Evolutionary conservation across 2,113 vertebrate species (phyloP).

Genomic region (Tamias sibiricus): DNA sequence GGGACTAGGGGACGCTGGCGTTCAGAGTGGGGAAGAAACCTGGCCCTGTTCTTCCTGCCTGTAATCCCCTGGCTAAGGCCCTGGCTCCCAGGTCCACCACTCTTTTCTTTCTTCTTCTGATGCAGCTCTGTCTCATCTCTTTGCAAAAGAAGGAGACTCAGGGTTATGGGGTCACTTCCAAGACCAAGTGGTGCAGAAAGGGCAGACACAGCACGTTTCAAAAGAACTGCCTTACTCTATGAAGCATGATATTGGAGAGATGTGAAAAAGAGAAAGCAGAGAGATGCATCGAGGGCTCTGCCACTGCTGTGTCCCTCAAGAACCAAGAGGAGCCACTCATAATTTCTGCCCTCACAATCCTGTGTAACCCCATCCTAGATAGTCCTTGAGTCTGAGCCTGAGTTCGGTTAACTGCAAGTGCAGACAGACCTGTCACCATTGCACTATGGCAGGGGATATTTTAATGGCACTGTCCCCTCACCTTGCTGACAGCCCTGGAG

Average conservation of each 20-base stretch:
- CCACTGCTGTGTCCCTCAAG: not conserved
- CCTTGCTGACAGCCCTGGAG: not conserved
- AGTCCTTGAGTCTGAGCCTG: not conserved
- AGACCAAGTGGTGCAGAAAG: slow-evolving; percentile 44
- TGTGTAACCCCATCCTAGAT: not conserved
- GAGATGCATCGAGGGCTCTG: not conserved
- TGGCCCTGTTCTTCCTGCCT: not conserved
- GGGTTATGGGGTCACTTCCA: slow-evolving; percentile 39
- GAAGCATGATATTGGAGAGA: not conserved
- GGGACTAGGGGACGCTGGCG: not conserved
- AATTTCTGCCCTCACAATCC: not conserved
- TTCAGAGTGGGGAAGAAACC: not conserved
- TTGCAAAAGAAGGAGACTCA: not conserved
- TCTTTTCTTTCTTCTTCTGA: slow-evolving; percentile 17
- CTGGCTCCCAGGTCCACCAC: not conserved
- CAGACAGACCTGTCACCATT: slow-evolving; percentile 15
- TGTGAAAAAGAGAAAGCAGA: not conserved
- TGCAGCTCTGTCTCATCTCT: slow-evolving; percentile 26
- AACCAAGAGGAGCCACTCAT: not conserved
- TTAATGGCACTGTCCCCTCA: not conserved
- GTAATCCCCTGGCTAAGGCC: not conserved
- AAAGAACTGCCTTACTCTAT: not conserved
- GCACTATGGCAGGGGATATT: not conserved
- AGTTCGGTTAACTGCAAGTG: slow-evolving; percentile 35
- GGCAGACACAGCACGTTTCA: not conserved